Evolutionary conservation across 1,140 invertebrate genomes (phyloP).

Genomic region (Homalodisca vitripennis): DNA sequence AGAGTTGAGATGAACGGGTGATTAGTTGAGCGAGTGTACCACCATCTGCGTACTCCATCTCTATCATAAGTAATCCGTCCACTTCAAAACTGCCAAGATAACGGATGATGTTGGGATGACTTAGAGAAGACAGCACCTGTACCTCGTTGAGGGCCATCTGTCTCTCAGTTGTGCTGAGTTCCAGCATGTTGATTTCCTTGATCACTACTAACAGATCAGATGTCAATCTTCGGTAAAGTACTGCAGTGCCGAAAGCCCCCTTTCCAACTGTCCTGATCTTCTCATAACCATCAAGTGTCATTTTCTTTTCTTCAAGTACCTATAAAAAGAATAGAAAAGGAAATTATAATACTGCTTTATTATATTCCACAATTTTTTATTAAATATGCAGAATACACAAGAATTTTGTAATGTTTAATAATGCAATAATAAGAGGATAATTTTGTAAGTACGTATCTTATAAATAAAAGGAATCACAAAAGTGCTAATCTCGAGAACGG

Average conservation of each 20-base stretch:
- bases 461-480: no score
- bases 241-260: slow-evolving; percentile 72
- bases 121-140: slow-evolving; percentile 65
- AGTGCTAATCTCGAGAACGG: no score
- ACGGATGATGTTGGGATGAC: slow-evolving; percentile 70
- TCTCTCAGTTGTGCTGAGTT: slow-evolving; percentile 64
- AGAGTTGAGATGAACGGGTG: slow-evolving; percentile 49
- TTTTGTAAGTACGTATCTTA: no score
- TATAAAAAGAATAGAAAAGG: no score
- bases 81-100: slow-evolving; percentile 40
- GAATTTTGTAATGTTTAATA: no score
- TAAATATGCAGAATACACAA: no score
- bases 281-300: slow-evolving; percentile 50
- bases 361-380: no score
- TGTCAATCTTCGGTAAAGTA: slow-evolving; percentile 64
- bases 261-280: slow-evolving; percentile 62
- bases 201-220: slow-evolving; percentile 69
- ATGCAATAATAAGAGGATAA: no score
- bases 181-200: slow-evolving; percentile 74
- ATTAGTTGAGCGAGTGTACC: slow-evolving; percentile 70
- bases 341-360: no score
- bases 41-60: slow-evolving; percentile 81
- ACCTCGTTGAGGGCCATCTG: slow-evolving; percentile 77
- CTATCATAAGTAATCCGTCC: slow-evolving; percentile 71
- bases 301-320: no score